Percentiles rank a stretch among this genome's conserved stretches.
Evolutionary conservation across 2,113 vertebrate genomes (phyloP).

Genomic region (Phocoena sinus): DNA sequence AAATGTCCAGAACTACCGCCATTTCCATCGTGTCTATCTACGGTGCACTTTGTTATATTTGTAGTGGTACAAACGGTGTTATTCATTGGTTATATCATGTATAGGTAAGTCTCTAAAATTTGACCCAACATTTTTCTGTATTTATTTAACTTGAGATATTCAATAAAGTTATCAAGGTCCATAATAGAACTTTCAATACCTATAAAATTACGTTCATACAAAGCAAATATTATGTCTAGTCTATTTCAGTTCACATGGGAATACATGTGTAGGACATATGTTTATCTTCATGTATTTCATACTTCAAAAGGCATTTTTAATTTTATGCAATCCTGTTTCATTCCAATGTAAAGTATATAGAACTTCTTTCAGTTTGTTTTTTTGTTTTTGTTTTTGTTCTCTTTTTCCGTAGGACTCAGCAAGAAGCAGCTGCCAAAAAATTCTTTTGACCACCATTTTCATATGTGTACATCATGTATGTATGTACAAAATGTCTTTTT

Average conservation of each 20-base stretch:
- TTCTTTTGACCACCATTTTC: slow-evolving; percentile 93
- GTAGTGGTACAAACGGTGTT: slow-evolving; percentile 89
- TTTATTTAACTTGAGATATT: background rate
- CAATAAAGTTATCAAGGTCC: background rate
- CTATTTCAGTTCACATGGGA: background rate
- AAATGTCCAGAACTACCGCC: slow-evolving; percentile 92
- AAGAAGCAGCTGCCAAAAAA: slow-evolving; percentile 99
- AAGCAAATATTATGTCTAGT: background rate
- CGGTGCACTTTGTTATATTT: slow-evolving; percentile 90
- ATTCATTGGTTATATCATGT: slow-evolving; percentile 94
- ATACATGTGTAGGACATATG: background rate
- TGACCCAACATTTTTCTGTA: background rate
- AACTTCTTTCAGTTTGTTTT: background rate
- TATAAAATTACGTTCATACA: background rate
- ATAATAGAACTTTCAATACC: background rate
- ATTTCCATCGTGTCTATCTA: slow-evolving; percentile 90
- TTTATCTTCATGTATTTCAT: background rate
- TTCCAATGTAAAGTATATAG: background rate
- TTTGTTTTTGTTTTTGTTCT: background rate
- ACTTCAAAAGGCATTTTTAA: background rate
- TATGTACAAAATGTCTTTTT: slow-evolving; percentile 78
- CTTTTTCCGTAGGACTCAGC: slow-evolving; percentile 88
- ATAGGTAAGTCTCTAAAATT: slow-evolving; percentile 85
- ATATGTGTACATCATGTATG: slow-evolving; percentile 64
- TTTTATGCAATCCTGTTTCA: background rate